Conservation (phyloP, 1,140 invertebrate species). For the Lasioglossum baleicum region DNA sequence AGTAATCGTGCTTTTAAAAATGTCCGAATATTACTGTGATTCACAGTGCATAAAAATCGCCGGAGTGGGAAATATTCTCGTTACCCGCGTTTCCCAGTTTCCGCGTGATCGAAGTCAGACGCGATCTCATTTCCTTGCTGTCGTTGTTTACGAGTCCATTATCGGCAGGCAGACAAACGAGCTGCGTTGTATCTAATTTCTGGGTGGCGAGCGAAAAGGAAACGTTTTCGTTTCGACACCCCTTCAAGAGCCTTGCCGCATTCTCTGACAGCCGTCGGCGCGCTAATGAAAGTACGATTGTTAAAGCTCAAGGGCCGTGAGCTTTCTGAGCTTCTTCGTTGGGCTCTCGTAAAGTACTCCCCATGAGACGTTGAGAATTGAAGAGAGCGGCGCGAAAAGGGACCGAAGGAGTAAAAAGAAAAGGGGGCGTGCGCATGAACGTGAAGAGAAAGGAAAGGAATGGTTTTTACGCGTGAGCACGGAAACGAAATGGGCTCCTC, state of each 20-base stretch:
- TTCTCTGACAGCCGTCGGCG: constrained; percentile 54
- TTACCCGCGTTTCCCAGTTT: background rate
- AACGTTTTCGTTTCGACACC: constrained; percentile 58
- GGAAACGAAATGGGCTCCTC: constrained; percentile 67
- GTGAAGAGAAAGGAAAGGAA: constrained; percentile 45
- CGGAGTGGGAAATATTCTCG: background rate
- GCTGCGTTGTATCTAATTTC: constrained; percentile 53
- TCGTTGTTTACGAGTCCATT: constrained; percentile 41
- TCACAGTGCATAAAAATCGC: background rate
- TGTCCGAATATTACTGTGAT: too few relatives aligned
- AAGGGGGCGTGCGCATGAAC: constrained; percentile 39
- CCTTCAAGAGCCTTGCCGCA: constrained; percentile 31
- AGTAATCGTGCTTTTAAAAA: too few relatives aligned
- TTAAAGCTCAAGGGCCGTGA: constrained; percentile 68
- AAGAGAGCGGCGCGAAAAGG: constrained; percentile 35
- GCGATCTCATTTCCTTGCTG: constrained; percentile 10
- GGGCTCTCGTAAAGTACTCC: constrained; percentile 66
- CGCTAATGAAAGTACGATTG: constrained; percentile 75
- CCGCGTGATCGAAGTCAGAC: background rate
- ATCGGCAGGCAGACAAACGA: constrained; percentile 32
- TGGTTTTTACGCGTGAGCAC: constrained; percentile 65
- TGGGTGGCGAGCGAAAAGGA: constrained; percentile 53
- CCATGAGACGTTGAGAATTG: constrained; percentile 55
- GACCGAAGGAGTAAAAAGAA: constrained; percentile 29
- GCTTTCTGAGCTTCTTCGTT: constrained; percentile 64